phyloP scores from a whole-genome alignment of 2,113 vertebrate species.

The Crotophaga sulcirostris region DNA sequence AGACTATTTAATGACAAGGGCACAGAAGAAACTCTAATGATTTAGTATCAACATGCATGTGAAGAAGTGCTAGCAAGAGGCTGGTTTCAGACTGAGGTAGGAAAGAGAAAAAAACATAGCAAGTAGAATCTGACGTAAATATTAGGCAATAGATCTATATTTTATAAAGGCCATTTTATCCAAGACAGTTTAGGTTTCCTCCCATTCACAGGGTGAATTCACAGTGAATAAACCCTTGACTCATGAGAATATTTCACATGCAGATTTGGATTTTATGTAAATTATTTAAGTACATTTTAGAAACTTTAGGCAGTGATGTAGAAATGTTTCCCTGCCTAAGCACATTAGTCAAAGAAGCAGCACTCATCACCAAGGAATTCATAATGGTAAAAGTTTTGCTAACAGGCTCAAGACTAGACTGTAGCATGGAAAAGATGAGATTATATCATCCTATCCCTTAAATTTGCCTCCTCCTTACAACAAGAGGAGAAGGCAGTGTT shows the following conservation, averaged over 20 bases:
- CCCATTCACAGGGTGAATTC: slow-evolving; percentile 11
- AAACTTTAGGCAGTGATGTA: slow-evolving; percentile 12
- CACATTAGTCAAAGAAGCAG: background rate
- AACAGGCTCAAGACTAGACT: background rate
- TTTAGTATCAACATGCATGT: background rate
- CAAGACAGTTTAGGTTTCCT: slow-evolving; percentile 39
- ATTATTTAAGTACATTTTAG: slow-evolving; percentile 44
- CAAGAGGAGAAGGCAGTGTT: background rate
- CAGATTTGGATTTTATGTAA: slow-evolving; percentile 53
- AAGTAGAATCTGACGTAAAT: slow-evolving; percentile 26
- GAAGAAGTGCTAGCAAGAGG: background rate
- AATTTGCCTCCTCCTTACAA: background rate
- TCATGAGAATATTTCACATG: slow-evolving; percentile 42
- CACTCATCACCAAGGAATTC: background rate
- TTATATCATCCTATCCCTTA: background rate
- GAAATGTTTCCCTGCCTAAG: background rate
- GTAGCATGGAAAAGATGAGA: background rate
- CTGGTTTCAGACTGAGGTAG: background rate
- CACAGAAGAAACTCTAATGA: background rate
- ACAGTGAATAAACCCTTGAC: slow-evolving; percentile 1
- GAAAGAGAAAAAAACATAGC: background rate
- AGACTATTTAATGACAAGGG: slow-evolving; percentile 2
- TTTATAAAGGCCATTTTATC: slow-evolving; percentile 23
- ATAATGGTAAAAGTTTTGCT: background rate
- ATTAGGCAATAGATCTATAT: slow-evolving; percentile 37